These are phyloP conservation scores for Ophiodon elongatus DNA, from an alignment of 2,113 vertebrate species.

Conservation along the genomic window DNA sequence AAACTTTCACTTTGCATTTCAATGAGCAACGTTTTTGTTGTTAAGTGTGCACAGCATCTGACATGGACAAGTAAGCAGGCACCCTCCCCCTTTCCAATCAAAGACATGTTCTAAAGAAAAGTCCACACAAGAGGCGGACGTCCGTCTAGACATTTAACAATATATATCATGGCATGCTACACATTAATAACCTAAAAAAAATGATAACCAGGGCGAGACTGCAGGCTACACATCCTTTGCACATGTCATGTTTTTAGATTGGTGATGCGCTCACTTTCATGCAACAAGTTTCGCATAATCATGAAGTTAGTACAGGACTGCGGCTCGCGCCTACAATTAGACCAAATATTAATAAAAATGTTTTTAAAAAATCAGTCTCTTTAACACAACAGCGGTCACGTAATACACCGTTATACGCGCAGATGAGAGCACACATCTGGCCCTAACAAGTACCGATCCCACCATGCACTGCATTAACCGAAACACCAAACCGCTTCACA, in stretches of 20 bases:
- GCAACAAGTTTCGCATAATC: conserved; percentile 50
- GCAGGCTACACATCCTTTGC: not conserved
- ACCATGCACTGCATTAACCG: not conserved
- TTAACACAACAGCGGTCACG: not conserved
- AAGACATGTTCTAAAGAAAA: not conserved
- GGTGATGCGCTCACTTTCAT: conserved; percentile 4
- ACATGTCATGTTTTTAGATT: not conserved
- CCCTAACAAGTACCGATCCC: not conserved
- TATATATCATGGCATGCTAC: not conserved
- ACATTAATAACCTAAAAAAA: not conserved
- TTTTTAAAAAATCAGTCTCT: not conserved
- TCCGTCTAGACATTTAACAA: not conserved
- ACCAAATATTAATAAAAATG: not conserved
- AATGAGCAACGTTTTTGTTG: conserved; percentile 28
- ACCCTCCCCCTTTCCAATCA: not conserved
- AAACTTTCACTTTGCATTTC: conserved; percentile 45
- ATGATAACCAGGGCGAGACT: not conserved
- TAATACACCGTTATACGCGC: not conserved
- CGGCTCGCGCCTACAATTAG: not conserved
- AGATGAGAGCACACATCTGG: not conserved
- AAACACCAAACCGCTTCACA: conserved; percentile 5
- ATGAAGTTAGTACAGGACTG: not conserved
- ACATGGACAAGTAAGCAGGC: not conserved
- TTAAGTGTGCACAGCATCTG: conserved; percentile 23
- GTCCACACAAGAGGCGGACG: not conserved